Evolutionary conservation across 1,140 invertebrate genomes (phyloP).

Genomic region (Drusus annulatus): DNA sequence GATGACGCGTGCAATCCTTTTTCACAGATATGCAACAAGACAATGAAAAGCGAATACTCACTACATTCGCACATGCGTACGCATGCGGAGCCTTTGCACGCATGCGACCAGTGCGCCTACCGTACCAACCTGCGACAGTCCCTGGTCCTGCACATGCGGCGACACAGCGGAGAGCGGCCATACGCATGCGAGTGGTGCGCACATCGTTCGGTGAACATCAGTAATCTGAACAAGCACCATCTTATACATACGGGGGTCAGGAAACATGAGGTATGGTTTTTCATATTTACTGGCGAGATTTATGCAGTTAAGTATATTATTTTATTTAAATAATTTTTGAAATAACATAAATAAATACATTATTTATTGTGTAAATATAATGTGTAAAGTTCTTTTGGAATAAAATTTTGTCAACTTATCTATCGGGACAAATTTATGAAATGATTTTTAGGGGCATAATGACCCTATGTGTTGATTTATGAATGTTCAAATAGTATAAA

Average conservation of each 20-base stretch:
- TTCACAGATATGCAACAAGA: constrained; percentile 7
- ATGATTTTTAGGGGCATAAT: too few relatives aligned
- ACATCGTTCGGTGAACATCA: not conserved
- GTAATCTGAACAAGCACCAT: constrained; percentile 17
- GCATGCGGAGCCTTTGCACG: not conserved
- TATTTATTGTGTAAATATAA: too few relatives aligned
- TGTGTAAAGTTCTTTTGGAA: too few relatives aligned
- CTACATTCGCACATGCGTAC: not conserved
- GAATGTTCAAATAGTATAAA: too few relatives aligned
- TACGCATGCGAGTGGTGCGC: constrained; percentile 11
- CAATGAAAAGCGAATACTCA: constrained; percentile 6
- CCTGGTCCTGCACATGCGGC: constrained; percentile 5
- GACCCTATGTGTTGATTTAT: too few relatives aligned
- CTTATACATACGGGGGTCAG: not conserved
- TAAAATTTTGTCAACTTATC: too few relatives aligned
- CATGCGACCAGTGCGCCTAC: not conserved
- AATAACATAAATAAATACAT: too few relatives aligned
- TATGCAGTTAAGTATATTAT: too few relatives aligned
- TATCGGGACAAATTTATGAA: too few relatives aligned
- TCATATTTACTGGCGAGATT: not conserved
- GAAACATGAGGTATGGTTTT: not conserved
- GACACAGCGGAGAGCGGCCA: not conserved
- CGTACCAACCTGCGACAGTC: constrained; percentile 1
- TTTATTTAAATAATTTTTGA: too few relatives aligned
- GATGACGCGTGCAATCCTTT: not conserved